Percentiles rank a stretch among this genome's conserved stretches.
phyloP scores from a whole-genome alignment of 2,113 vertebrate species.

The Azemiops feae region DNA sequence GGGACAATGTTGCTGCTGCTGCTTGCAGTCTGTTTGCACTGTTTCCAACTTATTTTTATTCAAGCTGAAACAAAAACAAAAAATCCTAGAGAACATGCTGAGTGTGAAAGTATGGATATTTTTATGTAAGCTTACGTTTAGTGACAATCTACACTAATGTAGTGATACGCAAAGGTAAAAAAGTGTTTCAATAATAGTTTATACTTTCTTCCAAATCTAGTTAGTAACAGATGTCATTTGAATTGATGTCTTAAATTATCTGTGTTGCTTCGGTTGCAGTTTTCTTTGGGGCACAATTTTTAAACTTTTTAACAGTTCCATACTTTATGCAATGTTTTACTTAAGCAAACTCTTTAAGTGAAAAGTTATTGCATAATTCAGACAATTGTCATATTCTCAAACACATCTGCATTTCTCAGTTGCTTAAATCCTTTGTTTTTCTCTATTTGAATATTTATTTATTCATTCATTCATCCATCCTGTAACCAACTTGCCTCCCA shows the following conservation, averaged over 20 bases:
- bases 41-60: not conserved
- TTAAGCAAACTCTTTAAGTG: not conserved
- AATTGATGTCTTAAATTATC: slow-evolving; percentile 39
- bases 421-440: not conserved
- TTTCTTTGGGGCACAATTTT: slow-evolving; percentile 33
- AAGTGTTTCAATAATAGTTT: slow-evolving; percentile 47
- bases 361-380: slow-evolving; percentile 12
- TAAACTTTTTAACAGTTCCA: not conserved
- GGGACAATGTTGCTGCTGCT: not conserved
- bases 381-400: not conserved
- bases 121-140: not conserved
- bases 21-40: not conserved
- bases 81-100: not conserved
- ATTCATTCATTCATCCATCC: not conserved
- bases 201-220: slow-evolving; percentile 30
- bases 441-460: not conserved
- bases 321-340: slow-evolving; percentile 11
- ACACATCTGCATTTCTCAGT: not conserved
- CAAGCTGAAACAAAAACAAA: not conserved
- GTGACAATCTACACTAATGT: not conserved
- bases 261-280: slow-evolving; percentile 15
- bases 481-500: not conserved
- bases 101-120: not conserved
- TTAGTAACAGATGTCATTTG: slow-evolving; percentile 54
- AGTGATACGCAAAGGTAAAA: not conserved